phyloP scores from a whole-genome alignment of 2,113 vertebrate species.

The Charadrius vociferus region DNA sequence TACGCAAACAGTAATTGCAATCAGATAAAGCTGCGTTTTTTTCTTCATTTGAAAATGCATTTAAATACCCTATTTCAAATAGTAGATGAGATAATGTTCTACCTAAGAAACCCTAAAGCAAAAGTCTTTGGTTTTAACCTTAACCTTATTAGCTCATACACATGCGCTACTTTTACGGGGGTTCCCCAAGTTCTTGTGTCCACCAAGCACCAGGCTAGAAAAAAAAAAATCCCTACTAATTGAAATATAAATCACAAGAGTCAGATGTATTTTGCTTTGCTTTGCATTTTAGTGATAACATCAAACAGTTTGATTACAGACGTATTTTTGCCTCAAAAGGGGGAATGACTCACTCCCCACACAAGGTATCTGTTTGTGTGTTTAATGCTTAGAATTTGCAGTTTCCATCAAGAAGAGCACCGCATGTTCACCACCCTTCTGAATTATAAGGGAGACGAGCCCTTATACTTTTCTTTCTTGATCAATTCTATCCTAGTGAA shows the following conservation, averaged over 20 bases:
- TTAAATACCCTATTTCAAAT: neutral
- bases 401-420: neutral
- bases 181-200: neutral
- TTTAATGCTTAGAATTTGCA: neutral
- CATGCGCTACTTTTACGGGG: neutral
- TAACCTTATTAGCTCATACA: neutral
- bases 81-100: neutral
- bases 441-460: neutral
- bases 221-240: neutral
- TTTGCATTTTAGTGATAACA: neutral
- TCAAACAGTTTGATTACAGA: neutral
- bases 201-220: neutral
- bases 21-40: neutral
- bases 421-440: rapidly evolving
- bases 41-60: neutral
- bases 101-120: neutral
- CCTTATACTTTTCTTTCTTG: neutral
- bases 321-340: neutral
- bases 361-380: no score
- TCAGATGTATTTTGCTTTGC: rapidly evolving
- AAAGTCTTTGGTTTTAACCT: neutral
- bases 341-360: neutral
- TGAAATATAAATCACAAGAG: neutral
- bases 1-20: neutral
- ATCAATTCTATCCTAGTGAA: neutral